Evolutionary conservation across 2,888 invertebrate species (phyloP), one percentile per base, ranked within the genome.

Genomic region (Orthosia cruda): DNA sequence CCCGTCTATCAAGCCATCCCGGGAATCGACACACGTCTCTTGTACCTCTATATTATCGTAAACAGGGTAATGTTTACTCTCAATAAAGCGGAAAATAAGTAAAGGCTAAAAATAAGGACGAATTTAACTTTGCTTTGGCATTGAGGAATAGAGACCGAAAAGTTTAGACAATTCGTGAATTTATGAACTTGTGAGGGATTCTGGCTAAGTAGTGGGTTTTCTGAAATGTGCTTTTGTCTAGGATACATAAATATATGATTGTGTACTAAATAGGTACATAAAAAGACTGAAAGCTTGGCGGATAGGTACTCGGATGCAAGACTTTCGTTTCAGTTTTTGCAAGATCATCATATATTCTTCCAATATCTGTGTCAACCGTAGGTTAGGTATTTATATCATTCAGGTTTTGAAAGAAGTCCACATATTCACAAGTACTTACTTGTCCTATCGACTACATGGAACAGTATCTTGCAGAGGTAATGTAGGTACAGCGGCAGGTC

Each of bases 51-150:
- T 69, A 77, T 71, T 74, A 71, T 68, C 62, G 66, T 71, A 52
- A 68, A 77, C 40, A 76, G 58, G 40, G 32, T 12, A 15, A 61
- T 69, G 68, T 65, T 82, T 57, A 52, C 50, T 70, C 20, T 66
- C 70, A 67, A 73, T 71, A 67, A 57, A 72, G 55, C 63, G 62
- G 70, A 61, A 82, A 85, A 82, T 85, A 68, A 77, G 55, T 81
- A 55, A 16, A 18, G 47, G 71, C 58, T 67, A 71, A 68, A 66
- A 82, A 67, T 82, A 81, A 85, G 13, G 68, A 32, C 12, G 12
- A 71, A 69, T 68, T 69, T 59, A 52, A 69, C 45, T 76, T 85
- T 80, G 49, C 70, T 68, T 74, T 54, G 52, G 55, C 61, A 57
- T 32, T 65, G 68, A 69, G 61, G 59, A 55, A 52, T 59, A 52